phyloP scores from a whole-genome alignment of 2,113 vertebrate species.

The Lepus americanus region DNA sequence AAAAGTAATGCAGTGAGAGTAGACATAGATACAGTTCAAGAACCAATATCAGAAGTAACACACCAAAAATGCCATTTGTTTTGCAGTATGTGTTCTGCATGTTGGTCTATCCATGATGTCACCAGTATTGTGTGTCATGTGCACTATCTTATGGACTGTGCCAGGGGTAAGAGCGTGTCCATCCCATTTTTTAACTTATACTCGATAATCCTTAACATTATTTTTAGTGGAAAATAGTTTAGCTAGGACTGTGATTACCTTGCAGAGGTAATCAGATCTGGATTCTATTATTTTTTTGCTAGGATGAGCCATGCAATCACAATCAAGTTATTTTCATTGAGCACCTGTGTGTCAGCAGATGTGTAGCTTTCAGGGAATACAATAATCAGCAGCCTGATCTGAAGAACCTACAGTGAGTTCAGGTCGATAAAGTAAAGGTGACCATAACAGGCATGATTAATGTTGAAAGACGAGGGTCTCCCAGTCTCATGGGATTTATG shows the following conservation, averaged over 20 bases:
- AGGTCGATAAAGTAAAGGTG: not conserved
- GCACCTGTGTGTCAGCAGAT: not conserved
- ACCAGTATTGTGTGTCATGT: too few relatives aligned
- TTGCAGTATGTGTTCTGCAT: not conserved
- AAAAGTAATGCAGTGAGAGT: too few relatives aligned
- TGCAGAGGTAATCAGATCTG: not conserved
- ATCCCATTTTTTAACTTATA: not conserved
- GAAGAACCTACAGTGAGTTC: fast-evolving
- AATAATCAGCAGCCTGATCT: too few relatives aligned
- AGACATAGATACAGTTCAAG: not conserved
- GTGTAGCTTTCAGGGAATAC: fast-evolving
- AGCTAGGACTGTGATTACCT: not conserved
- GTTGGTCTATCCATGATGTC: not conserved
- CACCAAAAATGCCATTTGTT: not conserved
- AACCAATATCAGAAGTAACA: not conserved
- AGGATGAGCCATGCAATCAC: fast-evolving
- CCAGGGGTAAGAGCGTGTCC: not conserved
- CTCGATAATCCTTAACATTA: not conserved
- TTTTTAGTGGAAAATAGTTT: not conserved
- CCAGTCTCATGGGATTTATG: fast-evolving
- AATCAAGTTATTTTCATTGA: not conserved
- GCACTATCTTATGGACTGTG: too few relatives aligned
- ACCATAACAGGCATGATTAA: fast-evolving
- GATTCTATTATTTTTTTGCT: not conserved
- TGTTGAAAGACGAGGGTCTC: fast-evolving